A percentile compares a stretch with the other conserved stretches of the same genome.
These are phyloP conservation scores for Adelphocoris suturalis DNA, from an alignment of 2,888 invertebrate species.

Conservation along the genomic window DNA sequence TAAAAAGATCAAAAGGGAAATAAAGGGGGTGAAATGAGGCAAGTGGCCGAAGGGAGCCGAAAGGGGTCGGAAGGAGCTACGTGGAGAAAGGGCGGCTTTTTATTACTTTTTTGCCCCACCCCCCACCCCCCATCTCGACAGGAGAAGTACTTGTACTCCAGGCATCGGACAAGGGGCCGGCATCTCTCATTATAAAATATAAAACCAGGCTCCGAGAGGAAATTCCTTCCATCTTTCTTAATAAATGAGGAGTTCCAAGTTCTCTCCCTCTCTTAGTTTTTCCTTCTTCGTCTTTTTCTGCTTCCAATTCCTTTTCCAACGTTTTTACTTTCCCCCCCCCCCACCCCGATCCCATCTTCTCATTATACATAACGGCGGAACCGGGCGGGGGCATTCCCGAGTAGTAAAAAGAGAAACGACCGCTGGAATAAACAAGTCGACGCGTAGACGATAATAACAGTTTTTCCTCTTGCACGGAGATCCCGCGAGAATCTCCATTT, in stretches of 20 bases:
- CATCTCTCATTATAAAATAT: slow-evolving; percentile 75
- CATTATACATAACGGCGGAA: not conserved
- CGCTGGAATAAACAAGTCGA: slow-evolving; percentile 40
- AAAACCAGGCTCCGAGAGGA: slow-evolving; percentile 72
- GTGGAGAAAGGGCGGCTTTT: slow-evolving; percentile 69
- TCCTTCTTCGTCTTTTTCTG: not conserved
- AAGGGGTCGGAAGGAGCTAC: slow-evolving; percentile 11
- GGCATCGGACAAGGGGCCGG: slow-evolving; percentile 66
- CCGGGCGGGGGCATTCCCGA: not conserved
- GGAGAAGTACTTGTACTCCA: slow-evolving; percentile 4
- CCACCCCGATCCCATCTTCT: not conserved
- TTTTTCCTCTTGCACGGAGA: not conserved
- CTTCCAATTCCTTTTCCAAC: slow-evolving; percentile 27
- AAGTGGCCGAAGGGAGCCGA: slow-evolving; percentile 52
- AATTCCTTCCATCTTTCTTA: slow-evolving; percentile 56
- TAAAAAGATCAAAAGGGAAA: slow-evolving; percentile 68
- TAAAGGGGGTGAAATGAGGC: slow-evolving; percentile 68
- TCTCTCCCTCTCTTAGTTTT: slow-evolving; percentile 2
- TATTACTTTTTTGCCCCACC: slow-evolving; percentile 73
- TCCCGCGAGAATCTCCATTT: not conserved
- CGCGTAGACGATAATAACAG: not conserved
- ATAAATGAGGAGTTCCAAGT: slow-evolving; percentile 46
- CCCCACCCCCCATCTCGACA: slow-evolving; percentile 45
- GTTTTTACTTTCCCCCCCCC: not conserved
- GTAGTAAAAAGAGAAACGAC: slow-evolving; percentile 38